These are phyloP conservation scores for Chaenocephalus aceratus DNA, from an alignment of 2,113 vertebrate species.

Conservation along the genomic window DNA sequence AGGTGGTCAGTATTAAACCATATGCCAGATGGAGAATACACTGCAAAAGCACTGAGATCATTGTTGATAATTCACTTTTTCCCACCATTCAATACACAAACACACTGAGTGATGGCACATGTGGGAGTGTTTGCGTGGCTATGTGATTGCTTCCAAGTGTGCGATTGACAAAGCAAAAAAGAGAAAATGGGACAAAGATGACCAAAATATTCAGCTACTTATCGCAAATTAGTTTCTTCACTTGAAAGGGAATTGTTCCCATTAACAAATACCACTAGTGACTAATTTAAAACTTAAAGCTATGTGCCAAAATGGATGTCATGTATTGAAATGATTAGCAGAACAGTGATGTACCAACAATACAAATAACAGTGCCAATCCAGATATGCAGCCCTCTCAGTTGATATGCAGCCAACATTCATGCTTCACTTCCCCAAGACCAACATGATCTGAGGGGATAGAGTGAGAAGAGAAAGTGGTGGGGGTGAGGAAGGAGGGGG, in stretches of 20 bases:
- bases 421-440: constrained; percentile 26
- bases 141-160: constrained; percentile 64
- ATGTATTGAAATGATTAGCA: constrained; percentile 32
- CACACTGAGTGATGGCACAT: constrained; percentile 54
- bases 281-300: constrained; percentile 13
- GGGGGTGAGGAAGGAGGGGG: neutral
- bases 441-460: constrained; percentile 27
- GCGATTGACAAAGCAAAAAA: constrained; percentile 11
- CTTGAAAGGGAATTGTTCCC: constrained; percentile 19
- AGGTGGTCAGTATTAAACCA: constrained; percentile 66
- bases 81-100: constrained; percentile 63
- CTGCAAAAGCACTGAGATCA: constrained; percentile 74
- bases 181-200: constrained; percentile 30
- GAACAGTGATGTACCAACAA: constrained; percentile 7
- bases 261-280: neutral
- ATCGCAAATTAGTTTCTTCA: constrained; percentile 36
- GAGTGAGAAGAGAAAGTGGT: constrained; percentile 19
- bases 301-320: constrained; percentile 16
- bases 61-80: constrained; percentile 79
- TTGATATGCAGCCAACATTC: constrained; percentile 27
- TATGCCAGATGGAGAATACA: constrained; percentile 72
- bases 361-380: constrained; percentile 13
- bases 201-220: constrained; percentile 34
- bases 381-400: neutral
- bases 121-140: constrained; percentile 46